Base-by-base conservation (phyloP, 2,888 invertebrate genomes). In the Sphaerophoria taeniata region DNA sequence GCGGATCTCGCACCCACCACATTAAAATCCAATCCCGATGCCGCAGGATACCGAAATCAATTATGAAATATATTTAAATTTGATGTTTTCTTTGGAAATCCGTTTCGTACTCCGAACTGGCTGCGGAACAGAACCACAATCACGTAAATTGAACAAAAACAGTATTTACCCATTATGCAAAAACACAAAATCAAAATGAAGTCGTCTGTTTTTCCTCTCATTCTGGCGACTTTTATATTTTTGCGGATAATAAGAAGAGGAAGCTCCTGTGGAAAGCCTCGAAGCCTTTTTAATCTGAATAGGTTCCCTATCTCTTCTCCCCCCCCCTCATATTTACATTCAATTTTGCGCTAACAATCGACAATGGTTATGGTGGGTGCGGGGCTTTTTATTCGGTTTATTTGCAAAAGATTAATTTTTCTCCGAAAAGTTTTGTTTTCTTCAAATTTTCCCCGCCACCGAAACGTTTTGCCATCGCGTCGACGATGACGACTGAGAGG, bases 331-430 rank as follows among this genome's bases (percentile, higher is more conserved):
- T 75, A 65, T 81, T 81, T 76, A 76, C 76, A 47, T 76, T 81
- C 58, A 45, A 33, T 33, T 70, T 43, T 53, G 7, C 61, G 31
- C 53, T 71, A 74, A 45, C 63, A 39, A 61, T 79, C 71, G 75
- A 34, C 60, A 71, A 61, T 61, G 49, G 60, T 24, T 24, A 2
- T 47, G 65, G 39, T 58, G 36, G 39, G 14, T 39, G 36, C 16
- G 14, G 6, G 31, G 2, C 9, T 2, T 31, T 3, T 14, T 63
- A 49, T 51, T 72, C 71, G 24, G 67, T 79, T 79, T 84, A 71
- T 75, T 75, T 71, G 75, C 55, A 39, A 67, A 79, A 84, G 79
- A 79, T 84, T 79, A 84, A 79, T 84, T 79, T 79, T 49, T 60
- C 34, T 36, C 11, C 3, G 24, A 80, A 56, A 56, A 56, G 14